Base-by-base conservation (phyloP, 2,888 invertebrate genomes). In the Orthosia cruda region DNA sequence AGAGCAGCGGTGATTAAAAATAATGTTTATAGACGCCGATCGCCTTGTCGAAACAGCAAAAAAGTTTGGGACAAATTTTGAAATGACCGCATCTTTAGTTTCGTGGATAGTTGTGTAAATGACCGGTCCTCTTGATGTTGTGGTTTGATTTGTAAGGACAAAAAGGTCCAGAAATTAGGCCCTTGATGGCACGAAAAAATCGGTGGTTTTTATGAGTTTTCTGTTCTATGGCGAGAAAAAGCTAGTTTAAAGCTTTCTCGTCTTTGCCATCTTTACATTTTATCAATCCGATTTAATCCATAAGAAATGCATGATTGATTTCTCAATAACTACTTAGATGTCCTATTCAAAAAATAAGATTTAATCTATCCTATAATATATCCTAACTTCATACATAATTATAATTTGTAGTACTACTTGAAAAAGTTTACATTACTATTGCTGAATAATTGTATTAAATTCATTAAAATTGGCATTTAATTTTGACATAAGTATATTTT, bases 11-110 rank as follows among this genome's bases (percentile, higher is more conserved):
- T 89, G 89, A 94, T 94, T 93, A 95, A 94, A 93, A 91, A 90
- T 89, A 89, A 92, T 93, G 92, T 95, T 95, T 94, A 93, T 93
- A 88, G 87, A 70, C 87, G 78, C 82, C 84, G 83, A 87, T 85
- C 74, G 88, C 74, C 78, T 81, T 81, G 81, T 83, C 81, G 83
- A 83, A 81, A 90, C 89, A 90, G 92, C 91, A 93, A 91, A 92
- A 87, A 88, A 74, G 12, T 20, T 75, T 77, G 74, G 85, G 86
- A 89, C 90, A 91, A 89, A 90, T 89, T 89, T 89, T 47, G 32
- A 87, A 87, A 88, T 93, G 92, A 92, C 93, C 93, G 89, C 90
- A 85, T 87, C 86, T 81, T 72, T 74, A 71, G 58, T 81, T 80
- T 79, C 4, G 15, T n/a, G 64, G 68, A 76, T 85, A 66, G 67